Evolutionary conservation across 2,888 invertebrate species (phyloP).

Genomic region (Lasius platythorax): DNA sequence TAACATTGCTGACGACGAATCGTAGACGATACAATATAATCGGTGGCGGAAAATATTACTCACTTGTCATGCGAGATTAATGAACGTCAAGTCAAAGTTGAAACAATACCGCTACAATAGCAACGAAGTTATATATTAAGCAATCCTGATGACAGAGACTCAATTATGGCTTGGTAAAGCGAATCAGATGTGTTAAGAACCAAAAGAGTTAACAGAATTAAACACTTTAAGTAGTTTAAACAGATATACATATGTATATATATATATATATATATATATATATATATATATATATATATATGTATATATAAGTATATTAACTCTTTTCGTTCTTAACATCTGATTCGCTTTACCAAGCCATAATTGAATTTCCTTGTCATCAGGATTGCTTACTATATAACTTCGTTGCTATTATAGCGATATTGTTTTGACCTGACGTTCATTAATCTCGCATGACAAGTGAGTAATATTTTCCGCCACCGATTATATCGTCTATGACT

Average conservation of each 20-base stretch:
- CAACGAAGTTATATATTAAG: slow-evolving; percentile 33
- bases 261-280: no score
- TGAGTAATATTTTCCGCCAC: slow-evolving; percentile 36
- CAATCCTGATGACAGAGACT: slow-evolving; percentile 17
- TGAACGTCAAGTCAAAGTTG: slow-evolving; percentile 30
- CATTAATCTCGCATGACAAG: slow-evolving; percentile 45
- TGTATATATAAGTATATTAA: not conserved
- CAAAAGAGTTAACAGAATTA: not conserved
- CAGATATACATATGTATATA: no score
- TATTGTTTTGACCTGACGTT: slow-evolving; percentile 16
- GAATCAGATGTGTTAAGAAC: not conserved
- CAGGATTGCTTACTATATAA: slow-evolving; percentile 9
- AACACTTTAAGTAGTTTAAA: no score
- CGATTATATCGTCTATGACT: slow-evolving; percentile 2
- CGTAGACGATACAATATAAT: slow-evolving; percentile 3
- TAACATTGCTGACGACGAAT: not conserved
- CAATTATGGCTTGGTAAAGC: slow-evolving; percentile 5
- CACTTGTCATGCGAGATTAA: slow-evolving; percentile 40
- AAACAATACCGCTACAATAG: not conserved
- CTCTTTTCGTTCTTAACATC: not conserved
- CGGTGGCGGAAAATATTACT: slow-evolving; percentile 35
- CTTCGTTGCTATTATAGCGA: slow-evolving; percentile 20
- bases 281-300: no score
- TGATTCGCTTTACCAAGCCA: not conserved
- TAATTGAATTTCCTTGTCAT: slow-evolving; percentile 34